Conservation (phyloP, 2,113 vertebrate genomes). For the Indicator maculatus region DNA sequence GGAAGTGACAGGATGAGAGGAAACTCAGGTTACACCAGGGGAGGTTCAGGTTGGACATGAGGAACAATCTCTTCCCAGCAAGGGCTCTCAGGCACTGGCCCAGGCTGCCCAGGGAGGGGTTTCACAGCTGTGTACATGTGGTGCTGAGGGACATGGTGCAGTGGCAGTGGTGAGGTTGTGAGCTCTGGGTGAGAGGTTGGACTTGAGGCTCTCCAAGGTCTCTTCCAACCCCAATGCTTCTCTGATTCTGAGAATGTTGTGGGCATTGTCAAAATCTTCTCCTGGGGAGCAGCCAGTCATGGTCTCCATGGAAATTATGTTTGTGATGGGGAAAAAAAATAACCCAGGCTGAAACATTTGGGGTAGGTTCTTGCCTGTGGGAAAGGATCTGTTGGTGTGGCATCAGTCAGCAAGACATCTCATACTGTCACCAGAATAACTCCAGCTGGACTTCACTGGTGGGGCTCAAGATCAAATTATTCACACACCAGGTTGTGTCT, state of each 20-base stretch:
- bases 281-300: background rate
- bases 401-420: background rate
- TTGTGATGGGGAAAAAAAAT: background rate
- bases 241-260: background rate
- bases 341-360: background rate
- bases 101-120: no score
- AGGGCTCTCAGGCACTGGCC: no score
- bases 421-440: background rate
- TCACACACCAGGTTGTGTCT: background rate
- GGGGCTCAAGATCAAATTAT: background rate
- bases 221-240: no score
- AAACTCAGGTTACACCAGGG: no score
- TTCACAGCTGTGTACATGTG: no score
- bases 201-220: no score
- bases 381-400: background rate
- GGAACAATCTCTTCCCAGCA: no score
- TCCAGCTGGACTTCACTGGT: background rate
- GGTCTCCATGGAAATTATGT: slow-evolving; percentile 9
- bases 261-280: background rate
- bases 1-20: no score
- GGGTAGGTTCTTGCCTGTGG: background rate
- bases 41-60: no score
- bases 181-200: no score
- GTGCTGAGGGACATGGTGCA: no score
- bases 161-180: no score